A percentile compares a stretch with the other conserved stretches of the same genome.
Conservation (phyloP, 1,140 invertebrate genomes). For the Nebria ingens region DNA sequence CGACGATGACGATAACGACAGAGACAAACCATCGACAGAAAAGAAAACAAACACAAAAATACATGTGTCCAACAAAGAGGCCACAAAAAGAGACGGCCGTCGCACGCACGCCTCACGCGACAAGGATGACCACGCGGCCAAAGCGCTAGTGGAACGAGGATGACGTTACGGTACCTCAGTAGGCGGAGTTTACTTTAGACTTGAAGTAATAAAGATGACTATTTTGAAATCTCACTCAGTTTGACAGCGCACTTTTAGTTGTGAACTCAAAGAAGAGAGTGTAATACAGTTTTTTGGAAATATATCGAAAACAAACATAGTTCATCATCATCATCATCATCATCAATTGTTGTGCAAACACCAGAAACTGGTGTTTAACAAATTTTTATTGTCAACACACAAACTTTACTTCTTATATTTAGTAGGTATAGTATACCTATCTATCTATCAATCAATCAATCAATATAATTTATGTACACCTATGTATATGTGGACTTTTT, state of each 20-base stretch:
- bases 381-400: too few relatives aligned
- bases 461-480: too few relatives aligned
- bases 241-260: slow-evolving; percentile 33
- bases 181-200: slow-evolving; percentile 24
- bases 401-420: too few relatives aligned
- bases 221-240: slow-evolving; percentile 39
- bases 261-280: slow-evolving; percentile 12
- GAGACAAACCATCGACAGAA: neutral
- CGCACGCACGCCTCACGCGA: neutral
- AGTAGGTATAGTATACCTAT: too few relatives aligned
- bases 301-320: slow-evolving; percentile 5
- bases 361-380: too few relatives aligned
- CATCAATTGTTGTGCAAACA: too few relatives aligned
- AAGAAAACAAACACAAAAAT: neutral
- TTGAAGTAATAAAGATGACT: slow-evolving; percentile 36
- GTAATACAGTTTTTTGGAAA: slow-evolving; percentile 10
- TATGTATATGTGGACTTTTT: too few relatives aligned
- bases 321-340: too few relatives aligned
- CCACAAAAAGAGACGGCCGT: neutral
- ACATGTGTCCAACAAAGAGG: neutral
- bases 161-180: slow-evolving; percentile 2
- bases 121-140: neutral
- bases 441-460: too few relatives aligned
- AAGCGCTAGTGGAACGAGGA: neutral
- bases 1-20: too few relatives aligned